Conservation (phyloP, 2,888 invertebrate genomes). For the Horisme vitalbata region DNA sequence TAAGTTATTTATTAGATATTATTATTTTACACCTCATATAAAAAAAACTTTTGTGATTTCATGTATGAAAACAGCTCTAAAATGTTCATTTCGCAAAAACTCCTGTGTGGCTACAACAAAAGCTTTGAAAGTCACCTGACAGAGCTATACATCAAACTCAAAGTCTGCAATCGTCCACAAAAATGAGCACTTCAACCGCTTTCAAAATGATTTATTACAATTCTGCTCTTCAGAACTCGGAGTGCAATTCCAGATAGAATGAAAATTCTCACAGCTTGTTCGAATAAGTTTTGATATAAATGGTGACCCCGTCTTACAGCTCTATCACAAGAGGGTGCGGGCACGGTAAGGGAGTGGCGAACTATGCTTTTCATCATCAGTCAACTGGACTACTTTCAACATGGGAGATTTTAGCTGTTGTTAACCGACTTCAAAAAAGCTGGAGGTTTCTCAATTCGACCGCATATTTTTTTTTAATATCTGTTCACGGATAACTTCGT, state of each 20-base stretch:
- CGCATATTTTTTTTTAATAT: too few relatives aligned
- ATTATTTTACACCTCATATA: too few relatives aligned
- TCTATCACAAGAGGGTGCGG: conserved; percentile 13
- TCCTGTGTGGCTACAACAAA: conserved; percentile 9
- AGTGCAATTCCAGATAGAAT: conserved; percentile 29
- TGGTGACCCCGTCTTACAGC: conserved; percentile 33
- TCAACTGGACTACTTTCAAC: too few relatives aligned
- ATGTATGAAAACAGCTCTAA: too few relatives aligned
- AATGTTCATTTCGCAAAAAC: too few relatives aligned
- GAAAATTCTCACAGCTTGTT: conserved; percentile 41
- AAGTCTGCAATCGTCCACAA: conserved; percentile 31
- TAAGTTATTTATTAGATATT: too few relatives aligned
- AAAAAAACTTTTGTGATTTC: too few relatives aligned
- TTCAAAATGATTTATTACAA: conserved; percentile 40
- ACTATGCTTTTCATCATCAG: neutral
- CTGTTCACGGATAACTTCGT: too few relatives aligned
- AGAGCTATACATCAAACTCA: conserved; percentile 33
- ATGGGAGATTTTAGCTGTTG: too few relatives aligned
- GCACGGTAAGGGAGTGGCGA: neutral
- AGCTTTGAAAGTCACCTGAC: neutral
- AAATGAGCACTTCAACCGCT: conserved; percentile 34
- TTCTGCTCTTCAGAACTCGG: conserved; percentile 17
- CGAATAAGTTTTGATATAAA: conserved; percentile 47
- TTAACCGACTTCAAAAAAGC: too few relatives aligned
- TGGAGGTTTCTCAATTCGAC: too few relatives aligned